These are phyloP conservation scores for Penelope pileata DNA, from an alignment of 2,113 vertebrate species.

Conservation along the genomic window DNA sequence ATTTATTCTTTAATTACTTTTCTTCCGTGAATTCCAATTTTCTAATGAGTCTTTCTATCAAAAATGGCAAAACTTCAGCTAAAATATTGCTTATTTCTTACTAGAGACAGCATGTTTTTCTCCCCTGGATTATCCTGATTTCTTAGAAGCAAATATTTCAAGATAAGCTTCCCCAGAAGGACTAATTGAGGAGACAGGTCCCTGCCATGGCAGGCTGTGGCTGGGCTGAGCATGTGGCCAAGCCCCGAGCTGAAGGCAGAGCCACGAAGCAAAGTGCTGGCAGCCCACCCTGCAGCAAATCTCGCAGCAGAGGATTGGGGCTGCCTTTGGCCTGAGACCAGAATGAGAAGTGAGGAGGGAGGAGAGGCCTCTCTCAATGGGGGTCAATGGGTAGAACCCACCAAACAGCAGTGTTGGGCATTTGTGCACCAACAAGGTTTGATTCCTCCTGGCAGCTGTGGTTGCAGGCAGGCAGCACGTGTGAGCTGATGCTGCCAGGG, in stretches of 20 bases:
- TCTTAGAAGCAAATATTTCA: background rate
- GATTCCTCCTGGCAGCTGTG: constrained; percentile 27
- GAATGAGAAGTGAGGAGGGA: background rate
- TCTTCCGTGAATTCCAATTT: background rate
- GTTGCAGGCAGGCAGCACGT: background rate
- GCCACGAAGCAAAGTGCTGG: background rate
- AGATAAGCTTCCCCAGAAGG: background rate
- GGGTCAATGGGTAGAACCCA: background rate
- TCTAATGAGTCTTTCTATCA: background rate
- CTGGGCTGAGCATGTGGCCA: background rate
- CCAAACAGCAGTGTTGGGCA: rapidly evolving
- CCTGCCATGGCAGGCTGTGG: background rate
- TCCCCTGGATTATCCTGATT: background rate
- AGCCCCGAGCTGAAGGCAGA: background rate
- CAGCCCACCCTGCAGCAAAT: background rate
- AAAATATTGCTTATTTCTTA: background rate
- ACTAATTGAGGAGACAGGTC: background rate
- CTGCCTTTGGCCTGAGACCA: background rate
- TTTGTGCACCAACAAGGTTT: background rate
- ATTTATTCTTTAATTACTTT: background rate
- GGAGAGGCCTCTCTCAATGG: background rate
- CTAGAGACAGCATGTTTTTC: background rate
- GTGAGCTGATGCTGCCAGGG: constrained; percentile 45
- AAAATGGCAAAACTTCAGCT: background rate
- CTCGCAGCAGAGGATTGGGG: background rate